phyloP scores from a whole-genome alignment of 64 coral and sea anemone species.

The Porites australiensis region DNA sequence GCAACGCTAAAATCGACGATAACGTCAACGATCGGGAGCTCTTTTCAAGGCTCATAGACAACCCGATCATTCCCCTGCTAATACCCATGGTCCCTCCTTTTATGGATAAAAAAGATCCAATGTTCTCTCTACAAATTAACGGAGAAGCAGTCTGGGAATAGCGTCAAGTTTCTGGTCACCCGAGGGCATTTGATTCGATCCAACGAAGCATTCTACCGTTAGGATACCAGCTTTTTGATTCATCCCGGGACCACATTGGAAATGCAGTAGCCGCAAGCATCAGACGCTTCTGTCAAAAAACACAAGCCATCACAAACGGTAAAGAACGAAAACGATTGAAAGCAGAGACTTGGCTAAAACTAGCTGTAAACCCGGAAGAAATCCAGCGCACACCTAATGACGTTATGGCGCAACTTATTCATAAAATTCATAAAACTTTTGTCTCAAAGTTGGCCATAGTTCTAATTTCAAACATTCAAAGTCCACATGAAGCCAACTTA shows the following conservation, averaged over 20 bases:
- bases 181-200: too few species aligned
- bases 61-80: conserved; percentile 13
- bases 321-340: background rate
- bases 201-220: background rate
- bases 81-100: conserved; percentile 24
- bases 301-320: background rate
- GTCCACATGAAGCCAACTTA: too few species aligned
- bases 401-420: background rate
- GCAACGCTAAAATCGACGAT: background rate
- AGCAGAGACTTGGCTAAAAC: conserved; percentile 10
- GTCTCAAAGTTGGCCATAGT: too few species aligned
- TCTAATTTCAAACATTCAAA: too few species aligned
- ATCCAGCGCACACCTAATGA: background rate
- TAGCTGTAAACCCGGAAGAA: background rate
- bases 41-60: conserved; percentile 25
- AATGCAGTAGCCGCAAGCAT: background rate
- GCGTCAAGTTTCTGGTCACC: background rate
- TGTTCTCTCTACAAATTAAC: conserved; percentile 28
- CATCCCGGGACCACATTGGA: conserved; percentile 4
- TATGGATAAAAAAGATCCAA: too few species aligned
- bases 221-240: conserved; percentile 17
- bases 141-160: conserved; percentile 21
- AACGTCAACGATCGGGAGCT: background rate
- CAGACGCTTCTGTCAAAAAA: background rate
- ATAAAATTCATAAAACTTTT: too few species aligned